These are phyloP conservation scores for Sylvilagus floridanus DNA, from an alignment of 2,797 vertebrate genomes.

Conservation along the genomic window DNA sequence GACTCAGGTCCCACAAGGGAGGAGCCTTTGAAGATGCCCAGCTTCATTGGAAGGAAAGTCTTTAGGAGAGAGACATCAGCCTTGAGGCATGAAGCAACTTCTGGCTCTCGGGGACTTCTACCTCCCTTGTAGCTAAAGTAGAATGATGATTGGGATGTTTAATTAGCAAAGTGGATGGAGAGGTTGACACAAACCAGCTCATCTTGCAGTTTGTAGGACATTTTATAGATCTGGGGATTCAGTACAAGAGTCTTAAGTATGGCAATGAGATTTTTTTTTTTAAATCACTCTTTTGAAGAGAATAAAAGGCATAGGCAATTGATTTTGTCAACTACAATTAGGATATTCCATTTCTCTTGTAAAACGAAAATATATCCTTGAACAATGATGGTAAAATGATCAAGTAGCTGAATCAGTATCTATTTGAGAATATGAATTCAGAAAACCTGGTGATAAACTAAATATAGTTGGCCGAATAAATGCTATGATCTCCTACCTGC, in stretches of 20 bases:
- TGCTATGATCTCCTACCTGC: background rate
- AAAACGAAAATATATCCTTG: background rate
- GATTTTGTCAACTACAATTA: background rate
- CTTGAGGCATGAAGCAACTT: background rate
- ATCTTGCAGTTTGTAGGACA: background rate
- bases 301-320: background rate
- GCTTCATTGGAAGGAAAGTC: background rate
- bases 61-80: background rate
- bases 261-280: background rate
- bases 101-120: background rate
- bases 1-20: background rate
- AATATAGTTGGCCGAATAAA: background rate
- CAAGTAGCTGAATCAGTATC: background rate
- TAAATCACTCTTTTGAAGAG: background rate
- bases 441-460: background rate
- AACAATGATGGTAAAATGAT: background rate
- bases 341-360: background rate
- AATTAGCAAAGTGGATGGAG: background rate
- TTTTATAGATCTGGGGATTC: background rate
- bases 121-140: background rate
- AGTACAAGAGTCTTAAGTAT: background rate
- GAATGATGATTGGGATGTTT: background rate
- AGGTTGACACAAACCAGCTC: background rate
- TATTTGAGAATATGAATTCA: slow-evolving; percentile 27
- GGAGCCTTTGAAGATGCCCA: background rate